Evolutionary conservation across 2,113 vertebrate genomes (phyloP).

Genomic region (Clupea harengus): DNA sequence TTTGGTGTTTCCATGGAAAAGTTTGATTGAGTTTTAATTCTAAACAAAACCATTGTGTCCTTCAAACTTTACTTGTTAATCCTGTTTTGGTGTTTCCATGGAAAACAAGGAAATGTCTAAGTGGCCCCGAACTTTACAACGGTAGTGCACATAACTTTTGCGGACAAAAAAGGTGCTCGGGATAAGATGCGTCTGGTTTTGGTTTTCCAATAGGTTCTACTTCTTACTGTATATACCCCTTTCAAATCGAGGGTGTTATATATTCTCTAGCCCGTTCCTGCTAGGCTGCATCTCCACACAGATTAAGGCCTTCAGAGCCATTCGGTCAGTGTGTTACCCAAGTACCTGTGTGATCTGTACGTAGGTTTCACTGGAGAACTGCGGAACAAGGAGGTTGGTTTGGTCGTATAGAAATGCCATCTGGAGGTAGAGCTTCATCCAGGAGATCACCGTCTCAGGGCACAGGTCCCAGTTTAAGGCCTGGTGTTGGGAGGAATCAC

Average conservation of each 20-base stretch:
- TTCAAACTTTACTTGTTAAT: too few relatives aligned
- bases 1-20: too few relatives aligned
- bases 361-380: conserved; percentile 85
- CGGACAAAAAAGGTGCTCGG: too few relatives aligned
- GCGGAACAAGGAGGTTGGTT: conserved; percentile 81
- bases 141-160: too few relatives aligned
- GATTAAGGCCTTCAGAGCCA: neutral
- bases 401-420: conserved; percentile 75
- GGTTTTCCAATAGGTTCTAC: too few relatives aligned
- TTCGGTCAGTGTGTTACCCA: neutral
- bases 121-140: too few relatives aligned
- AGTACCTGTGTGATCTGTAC: conserved; percentile 83
- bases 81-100: too few relatives aligned
- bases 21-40: too few relatives aligned
- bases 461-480: conserved; percentile 86
- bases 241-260: too few relatives aligned
- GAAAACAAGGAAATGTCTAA: too few relatives aligned
- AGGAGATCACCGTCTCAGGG: conserved; percentile 83
- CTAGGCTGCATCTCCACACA: neutral
- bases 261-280: neutral
- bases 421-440: conserved; percentile 89
- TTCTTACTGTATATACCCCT: neutral
- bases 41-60: too few relatives aligned
- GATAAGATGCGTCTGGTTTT: too few relatives aligned
- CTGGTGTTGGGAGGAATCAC: conserved; percentile 57